Evolutionary conservation across 2,113 vertebrate species (phyloP).

Genomic region (Turnix velox): DNA sequence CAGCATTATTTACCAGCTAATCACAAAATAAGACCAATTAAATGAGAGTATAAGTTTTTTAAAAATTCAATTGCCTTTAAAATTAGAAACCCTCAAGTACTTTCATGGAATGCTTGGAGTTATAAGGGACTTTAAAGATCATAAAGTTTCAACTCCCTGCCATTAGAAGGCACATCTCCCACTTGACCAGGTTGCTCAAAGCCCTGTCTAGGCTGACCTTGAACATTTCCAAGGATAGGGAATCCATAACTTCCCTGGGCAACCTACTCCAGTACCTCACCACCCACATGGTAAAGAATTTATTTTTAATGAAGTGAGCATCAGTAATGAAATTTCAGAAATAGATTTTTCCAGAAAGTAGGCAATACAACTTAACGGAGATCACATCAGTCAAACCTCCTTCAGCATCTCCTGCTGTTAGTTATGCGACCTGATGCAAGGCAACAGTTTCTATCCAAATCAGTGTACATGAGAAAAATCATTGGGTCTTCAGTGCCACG

Average conservation of each 20-base stretch:
- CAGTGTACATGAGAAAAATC: not conserved
- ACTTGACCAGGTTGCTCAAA: not conserved
- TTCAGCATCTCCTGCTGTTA: not conserved
- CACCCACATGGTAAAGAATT: not conserved
- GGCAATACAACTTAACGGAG: not conserved
- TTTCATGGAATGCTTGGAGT: not conserved
- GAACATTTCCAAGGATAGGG: not conserved
- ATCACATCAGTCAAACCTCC: not conserved
- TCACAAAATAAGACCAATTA: not conserved
- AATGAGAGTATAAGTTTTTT: not conserved
- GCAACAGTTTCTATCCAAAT: not conserved
- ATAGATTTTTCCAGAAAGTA: not conserved
- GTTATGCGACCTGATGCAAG: accelerated
- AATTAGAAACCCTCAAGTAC: not conserved
- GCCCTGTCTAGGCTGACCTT: not conserved
- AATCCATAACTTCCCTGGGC: not conserved
- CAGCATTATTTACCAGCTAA: not conserved
- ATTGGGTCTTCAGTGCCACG: not conserved
- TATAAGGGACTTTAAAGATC: not conserved
- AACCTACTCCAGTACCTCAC: not conserved
- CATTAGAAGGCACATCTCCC: not conserved
- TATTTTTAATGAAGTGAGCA: not conserved
- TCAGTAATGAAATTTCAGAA: not conserved
- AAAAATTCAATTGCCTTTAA: not conserved
- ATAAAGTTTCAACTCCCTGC: not conserved